Evolutionary conservation across 2,797 vertebrate genomes (phyloP).

Genomic region (Limosa lapponica): DNA sequence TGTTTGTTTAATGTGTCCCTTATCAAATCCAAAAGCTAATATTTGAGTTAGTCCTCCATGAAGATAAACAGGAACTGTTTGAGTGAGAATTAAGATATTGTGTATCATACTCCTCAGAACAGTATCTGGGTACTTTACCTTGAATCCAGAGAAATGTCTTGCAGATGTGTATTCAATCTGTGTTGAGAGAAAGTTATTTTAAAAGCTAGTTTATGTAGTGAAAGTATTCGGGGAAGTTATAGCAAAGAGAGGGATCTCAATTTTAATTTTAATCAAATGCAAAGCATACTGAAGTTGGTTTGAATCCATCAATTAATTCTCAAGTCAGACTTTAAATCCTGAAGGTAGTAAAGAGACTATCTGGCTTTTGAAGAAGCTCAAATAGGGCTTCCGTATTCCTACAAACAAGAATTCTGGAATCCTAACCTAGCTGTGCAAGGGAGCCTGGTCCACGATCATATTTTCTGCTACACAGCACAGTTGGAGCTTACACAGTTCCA

Average conservation of each 20-base stretch:
- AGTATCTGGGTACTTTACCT: background rate
- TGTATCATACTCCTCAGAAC: background rate
- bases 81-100: constrained; percentile 46
- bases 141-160: background rate
- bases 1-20: constrained; percentile 38
- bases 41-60: constrained; percentile 21
- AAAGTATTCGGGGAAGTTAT: background rate
- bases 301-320: background rate
- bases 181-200: background rate
- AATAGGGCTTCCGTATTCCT: background rate
- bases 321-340: background rate
- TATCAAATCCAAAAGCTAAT: constrained; percentile 51
- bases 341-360: background rate
- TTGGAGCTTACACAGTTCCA: background rate
- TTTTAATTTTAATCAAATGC: background rate
- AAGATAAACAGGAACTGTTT: constrained; percentile 33
- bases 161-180: background rate
- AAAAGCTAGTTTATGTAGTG: background rate
- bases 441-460: fast-evolving
- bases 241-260: background rate
- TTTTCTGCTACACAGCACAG: background rate
- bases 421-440: background rate
- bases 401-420: background rate
- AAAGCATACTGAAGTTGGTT: background rate
- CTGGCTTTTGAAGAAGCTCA: background rate